A percentile compares a stretch with the other conserved stretches of the same genome.
Evolutionary conservation across 2,888 invertebrate species (phyloP).

Genomic region (Cheiracanthium punctorium): DNA sequence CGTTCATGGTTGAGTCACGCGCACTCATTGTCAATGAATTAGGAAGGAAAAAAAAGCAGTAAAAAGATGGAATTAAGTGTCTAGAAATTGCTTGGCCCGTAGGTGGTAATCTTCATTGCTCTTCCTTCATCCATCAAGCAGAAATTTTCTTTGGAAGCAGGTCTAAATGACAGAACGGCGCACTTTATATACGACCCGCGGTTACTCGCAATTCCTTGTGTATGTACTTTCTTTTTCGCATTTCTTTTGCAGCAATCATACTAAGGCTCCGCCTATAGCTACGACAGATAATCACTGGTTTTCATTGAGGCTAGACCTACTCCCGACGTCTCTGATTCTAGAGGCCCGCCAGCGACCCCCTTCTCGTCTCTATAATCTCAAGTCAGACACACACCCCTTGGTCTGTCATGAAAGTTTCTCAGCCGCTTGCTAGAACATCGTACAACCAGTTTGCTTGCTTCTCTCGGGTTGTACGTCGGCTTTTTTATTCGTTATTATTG

Average conservation of each 20-base stretch:
- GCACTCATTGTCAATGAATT: no score
- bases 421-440: slow-evolving; percentile 20
- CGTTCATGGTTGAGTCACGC: background rate
- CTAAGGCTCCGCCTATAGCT: slow-evolving; percentile 62
- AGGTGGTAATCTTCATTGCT: slow-evolving; percentile 37
- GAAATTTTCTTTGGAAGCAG: slow-evolving; percentile 15
- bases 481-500: slow-evolving; percentile 11
- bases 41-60: no score
- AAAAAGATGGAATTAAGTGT: background rate
- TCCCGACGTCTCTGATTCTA: slow-evolving; percentile 58
- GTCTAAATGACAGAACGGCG: background rate
- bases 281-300: slow-evolving; percentile 69
- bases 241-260: slow-evolving; percentile 66
- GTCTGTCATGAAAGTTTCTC: slow-evolving; percentile 46
- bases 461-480: background rate
- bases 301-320: slow-evolving; percentile 61
- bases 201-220: slow-evolving; percentile 30
- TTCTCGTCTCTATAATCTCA: slow-evolving; percentile 61
- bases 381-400: slow-evolving; percentile 61
- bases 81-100: background rate
- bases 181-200: slow-evolving; percentile 55
- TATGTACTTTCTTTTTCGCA: slow-evolving; percentile 58
- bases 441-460: slow-evolving; percentile 52
- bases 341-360: slow-evolving; percentile 34
- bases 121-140: slow-evolving; percentile 26